Percentiles rank a stretch among this genome's conserved stretches.
Evolutionary conservation across 2,797 vertebrate species (phyloP).

Genomic region (Spheniscus humboldti): DNA sequence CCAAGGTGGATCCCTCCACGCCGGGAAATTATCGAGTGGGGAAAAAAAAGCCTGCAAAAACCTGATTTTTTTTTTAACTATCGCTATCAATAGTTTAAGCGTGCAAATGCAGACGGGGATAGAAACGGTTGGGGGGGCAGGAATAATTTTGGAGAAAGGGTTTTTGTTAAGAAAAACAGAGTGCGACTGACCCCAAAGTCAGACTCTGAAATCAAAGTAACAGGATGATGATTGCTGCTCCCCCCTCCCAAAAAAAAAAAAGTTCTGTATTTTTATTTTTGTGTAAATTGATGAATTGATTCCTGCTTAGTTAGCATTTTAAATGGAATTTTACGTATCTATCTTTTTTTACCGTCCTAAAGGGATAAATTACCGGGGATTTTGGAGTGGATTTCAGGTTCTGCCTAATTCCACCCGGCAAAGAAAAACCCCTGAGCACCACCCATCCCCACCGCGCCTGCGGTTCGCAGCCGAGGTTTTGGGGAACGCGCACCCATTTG

Average conservation of each 20-base stretch:
- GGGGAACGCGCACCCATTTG: fast-evolving
- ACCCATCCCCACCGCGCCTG: fast-evolving
- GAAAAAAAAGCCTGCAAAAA: fast-evolving
- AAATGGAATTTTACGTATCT: background rate
- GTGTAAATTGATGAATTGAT: background rate
- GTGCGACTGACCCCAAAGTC: background rate
- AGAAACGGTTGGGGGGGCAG: background rate
- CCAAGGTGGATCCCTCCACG: background rate
- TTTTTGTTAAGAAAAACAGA: background rate
- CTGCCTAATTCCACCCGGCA: no score
- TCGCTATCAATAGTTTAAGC: background rate
- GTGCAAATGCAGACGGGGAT: fast-evolving
- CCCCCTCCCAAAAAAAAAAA: fast-evolving
- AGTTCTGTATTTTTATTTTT: background rate
- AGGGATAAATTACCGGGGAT: background rate
- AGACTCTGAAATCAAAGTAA: background rate
- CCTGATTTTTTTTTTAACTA: background rate
- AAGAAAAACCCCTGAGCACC: background rate
- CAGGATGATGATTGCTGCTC: background rate
- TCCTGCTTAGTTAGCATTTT: background rate
- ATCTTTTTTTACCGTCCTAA: background rate
- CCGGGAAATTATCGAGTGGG: background rate
- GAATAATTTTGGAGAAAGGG: background rate
- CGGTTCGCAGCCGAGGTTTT: fast-evolving
- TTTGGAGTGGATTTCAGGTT: background rate